Evolutionary conservation across 2,113 vertebrate species (phyloP).

Genomic region (Poeciliopsis occidentalis): DNA sequence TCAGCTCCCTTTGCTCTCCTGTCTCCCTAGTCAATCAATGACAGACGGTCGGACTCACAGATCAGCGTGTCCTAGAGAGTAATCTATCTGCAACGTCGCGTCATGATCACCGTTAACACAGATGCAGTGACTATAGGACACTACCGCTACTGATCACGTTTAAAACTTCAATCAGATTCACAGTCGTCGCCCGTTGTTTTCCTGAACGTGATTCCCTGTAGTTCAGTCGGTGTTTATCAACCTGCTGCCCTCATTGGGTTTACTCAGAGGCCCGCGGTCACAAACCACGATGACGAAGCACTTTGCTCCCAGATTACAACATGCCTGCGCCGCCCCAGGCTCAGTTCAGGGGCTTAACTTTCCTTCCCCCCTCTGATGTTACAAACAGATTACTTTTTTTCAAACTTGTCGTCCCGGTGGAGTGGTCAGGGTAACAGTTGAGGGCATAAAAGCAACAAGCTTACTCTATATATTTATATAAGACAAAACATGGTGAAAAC

Average conservation of each 20-base stretch:
- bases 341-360: background rate
- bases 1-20: background rate
- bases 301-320: slow-evolving; percentile 11
- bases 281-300: slow-evolving; percentile 9
- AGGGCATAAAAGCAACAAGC: background rate
- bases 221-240: background rate
- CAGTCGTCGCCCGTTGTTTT: background rate
- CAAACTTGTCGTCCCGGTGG: background rate
- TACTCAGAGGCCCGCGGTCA: slow-evolving; percentile 8
- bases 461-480: too few relatives aligned
- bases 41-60: background rate
- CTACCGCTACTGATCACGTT: background rate
- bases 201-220: background rate
- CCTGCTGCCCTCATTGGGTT: background rate
- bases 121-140: too few relatives aligned
- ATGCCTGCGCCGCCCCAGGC: background rate
- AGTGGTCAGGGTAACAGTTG: background rate
- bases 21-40: slow-evolving; percentile 12
- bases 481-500: too few relatives aligned
- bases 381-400: background rate
- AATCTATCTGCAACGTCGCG: background rate
- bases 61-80: background rate
- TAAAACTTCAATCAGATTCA: background rate
- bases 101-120: background rate
- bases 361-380: background rate